phyloP scores from a whole-genome alignment of 2,797 vertebrate species.

The Antennarius maculatus region DNA sequence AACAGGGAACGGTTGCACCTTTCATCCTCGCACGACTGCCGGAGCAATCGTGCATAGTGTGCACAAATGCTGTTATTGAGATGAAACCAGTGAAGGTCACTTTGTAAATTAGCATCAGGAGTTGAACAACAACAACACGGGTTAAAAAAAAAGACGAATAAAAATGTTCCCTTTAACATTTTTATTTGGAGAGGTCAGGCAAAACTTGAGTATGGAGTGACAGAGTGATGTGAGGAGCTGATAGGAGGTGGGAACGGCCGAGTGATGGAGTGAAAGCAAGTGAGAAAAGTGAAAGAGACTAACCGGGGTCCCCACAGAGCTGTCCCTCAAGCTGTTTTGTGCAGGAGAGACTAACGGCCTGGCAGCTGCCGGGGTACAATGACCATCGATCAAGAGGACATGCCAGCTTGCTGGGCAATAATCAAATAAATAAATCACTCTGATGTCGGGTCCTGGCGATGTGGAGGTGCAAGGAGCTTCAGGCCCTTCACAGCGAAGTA shows the following conservation, averaged over 20 bases:
- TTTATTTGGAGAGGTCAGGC: slow-evolving; percentile 25
- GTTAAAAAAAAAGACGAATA: slow-evolving; percentile 4
- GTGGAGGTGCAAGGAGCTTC: slow-evolving; percentile 43
- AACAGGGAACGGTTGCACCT: slow-evolving; percentile 61
- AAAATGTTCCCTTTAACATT: no score
- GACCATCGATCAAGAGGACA: slow-evolving; percentile 71
- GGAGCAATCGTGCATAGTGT: slow-evolving; percentile 46
- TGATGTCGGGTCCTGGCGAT: slow-evolving; percentile 36
- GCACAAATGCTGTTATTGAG: slow-evolving; percentile 49
- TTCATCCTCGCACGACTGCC: slow-evolving; percentile 62
- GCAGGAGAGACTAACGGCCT: slow-evolving; percentile 61
- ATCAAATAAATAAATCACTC: slow-evolving; percentile 80
- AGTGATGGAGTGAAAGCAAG: slow-evolving; percentile 59
- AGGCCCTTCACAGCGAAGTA: slow-evolving; percentile 37
- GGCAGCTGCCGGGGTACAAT: slow-evolving; percentile 61
- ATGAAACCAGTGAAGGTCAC: slow-evolving; percentile 67
- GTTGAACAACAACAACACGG: slow-evolving; percentile 20
- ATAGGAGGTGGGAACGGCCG: slow-evolving; percentile 29
- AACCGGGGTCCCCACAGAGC: slow-evolving; percentile 58
- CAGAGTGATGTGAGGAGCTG: slow-evolving; percentile 19
- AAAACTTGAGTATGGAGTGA: slow-evolving; percentile 33
- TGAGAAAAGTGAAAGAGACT: slow-evolving; percentile 62
- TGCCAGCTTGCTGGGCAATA: slow-evolving; percentile 72
- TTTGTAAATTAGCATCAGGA: slow-evolving; percentile 52
- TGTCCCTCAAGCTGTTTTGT: slow-evolving; percentile 73